A percentile compares a stretch with the other conserved stretches of the same genome.
Conservation (phyloP, 2,797 vertebrate species). For the Galaxias olidus region DNA sequence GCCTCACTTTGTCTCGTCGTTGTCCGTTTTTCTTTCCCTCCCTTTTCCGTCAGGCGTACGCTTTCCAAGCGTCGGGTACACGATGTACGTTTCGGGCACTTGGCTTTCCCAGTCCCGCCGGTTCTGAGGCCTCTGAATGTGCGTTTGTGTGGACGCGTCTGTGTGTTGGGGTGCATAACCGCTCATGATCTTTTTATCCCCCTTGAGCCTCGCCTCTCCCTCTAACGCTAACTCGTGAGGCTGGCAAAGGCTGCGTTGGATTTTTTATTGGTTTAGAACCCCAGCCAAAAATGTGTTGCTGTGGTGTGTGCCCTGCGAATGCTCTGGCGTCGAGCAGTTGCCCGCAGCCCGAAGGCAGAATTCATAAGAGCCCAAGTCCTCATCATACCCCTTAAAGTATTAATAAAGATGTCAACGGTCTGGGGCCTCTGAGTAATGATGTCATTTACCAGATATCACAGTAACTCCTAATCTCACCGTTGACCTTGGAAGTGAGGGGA, state of each 20-base stretch:
- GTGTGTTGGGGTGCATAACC: background rate
- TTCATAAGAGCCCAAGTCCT: slow-evolving; percentile 26
- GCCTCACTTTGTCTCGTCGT: too few relatives aligned
- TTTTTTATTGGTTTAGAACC: slow-evolving; percentile 19
- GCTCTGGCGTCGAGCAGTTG: slow-evolving; percentile 5
- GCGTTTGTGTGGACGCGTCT: background rate
- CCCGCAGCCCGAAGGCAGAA: slow-evolving; percentile 12
- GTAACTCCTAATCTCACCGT: background rate
- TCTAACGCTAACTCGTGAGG: slow-evolving; percentile 27
- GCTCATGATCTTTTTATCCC: slow-evolving; percentile 50
- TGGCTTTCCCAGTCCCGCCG: too few relatives aligned
- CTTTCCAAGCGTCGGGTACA: too few relatives aligned
- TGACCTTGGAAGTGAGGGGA: background rate
- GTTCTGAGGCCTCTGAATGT: too few relatives aligned
- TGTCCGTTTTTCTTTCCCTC: too few relatives aligned
- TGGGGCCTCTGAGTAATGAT: slow-evolving; percentile 9
- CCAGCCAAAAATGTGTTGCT: slow-evolving; percentile 15
- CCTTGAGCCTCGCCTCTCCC: slow-evolving; percentile 35
- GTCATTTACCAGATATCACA: background rate
- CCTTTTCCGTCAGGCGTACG: too few relatives aligned
- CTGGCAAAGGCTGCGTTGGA: slow-evolving; percentile 7
- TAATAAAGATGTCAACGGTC: slow-evolving; percentile 17
- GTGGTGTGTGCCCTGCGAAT: slow-evolving; percentile 6
- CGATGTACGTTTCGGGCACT: too few relatives aligned
- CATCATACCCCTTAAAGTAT: slow-evolving; percentile 14